phyloP scores from a whole-genome alignment of 1,140 invertebrate species.

The Drusus annulatus region DNA sequence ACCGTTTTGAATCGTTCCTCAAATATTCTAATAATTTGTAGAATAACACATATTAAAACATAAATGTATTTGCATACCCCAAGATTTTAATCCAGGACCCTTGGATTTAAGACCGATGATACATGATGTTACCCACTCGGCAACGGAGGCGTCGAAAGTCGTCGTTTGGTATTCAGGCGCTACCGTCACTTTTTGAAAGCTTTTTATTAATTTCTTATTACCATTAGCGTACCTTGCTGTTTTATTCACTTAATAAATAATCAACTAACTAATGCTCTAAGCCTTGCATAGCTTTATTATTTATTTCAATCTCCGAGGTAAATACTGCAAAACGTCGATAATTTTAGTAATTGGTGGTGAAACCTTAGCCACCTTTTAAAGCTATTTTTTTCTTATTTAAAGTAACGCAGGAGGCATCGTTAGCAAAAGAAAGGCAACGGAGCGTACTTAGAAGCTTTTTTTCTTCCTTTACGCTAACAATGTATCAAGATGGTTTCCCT shows the following conservation, averaged over 20 bases:
- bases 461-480: conserved; percentile 14
- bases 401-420: background rate
- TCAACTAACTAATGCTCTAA: background rate
- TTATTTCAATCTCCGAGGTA: background rate
- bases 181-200: too few relatives aligned
- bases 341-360: background rate
- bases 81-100: too few relatives aligned
- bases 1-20: too few relatives aligned
- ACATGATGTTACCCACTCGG: too few relatives aligned
- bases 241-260: background rate
- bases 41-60: too few relatives aligned
- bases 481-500: conserved; percentile 4
- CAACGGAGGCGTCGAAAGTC: too few relatives aligned
- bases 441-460: background rate
- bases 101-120: too few relatives aligned
- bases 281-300: background rate
- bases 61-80: too few relatives aligned
- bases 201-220: too few relatives aligned
- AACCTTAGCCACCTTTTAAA: background rate
- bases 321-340: background rate
- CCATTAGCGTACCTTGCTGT: too few relatives aligned
- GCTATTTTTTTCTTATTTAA: background rate
- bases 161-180: too few relatives aligned
- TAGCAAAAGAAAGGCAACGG: conserved; percentile 28
- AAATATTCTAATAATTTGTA: too few relatives aligned